Evolutionary conservation across 2,888 invertebrate genomes (phyloP).

Genomic region (Lamellibrachia satsuma): DNA sequence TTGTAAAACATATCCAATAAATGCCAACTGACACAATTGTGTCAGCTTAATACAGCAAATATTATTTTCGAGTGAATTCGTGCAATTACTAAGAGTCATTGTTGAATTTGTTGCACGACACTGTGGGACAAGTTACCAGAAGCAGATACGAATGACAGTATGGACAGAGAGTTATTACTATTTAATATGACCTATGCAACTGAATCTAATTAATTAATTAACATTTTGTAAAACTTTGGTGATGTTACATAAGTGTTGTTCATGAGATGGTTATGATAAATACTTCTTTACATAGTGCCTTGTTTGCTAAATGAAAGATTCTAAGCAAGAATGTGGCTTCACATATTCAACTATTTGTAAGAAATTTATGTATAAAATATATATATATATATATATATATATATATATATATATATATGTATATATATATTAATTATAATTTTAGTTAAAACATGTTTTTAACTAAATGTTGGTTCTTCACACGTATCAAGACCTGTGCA

Average conservation of each 20-base stretch:
- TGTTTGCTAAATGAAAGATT: background rate
- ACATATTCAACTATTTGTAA: conserved; percentile 3
- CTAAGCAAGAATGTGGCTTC: background rate
- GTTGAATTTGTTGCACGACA: background rate
- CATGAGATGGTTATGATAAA: background rate
- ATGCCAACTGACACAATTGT: background rate
- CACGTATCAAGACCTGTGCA: background rate
- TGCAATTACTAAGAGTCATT: no score
- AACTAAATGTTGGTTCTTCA: background rate
- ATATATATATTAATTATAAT: no score
- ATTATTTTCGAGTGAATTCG: no score
- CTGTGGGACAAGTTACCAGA: background rate
- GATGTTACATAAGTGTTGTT: background rate
- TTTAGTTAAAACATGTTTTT: background rate
- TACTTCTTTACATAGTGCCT: background rate
- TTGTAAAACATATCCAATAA: background rate
- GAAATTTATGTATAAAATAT: background rate
- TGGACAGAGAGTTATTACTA: no score
- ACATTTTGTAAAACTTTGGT: background rate
- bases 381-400: background rate
- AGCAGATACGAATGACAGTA: background rate
- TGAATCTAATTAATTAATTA: background rate
- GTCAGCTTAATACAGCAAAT: background rate
- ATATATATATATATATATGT: background rate
- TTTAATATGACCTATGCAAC: background rate